Evolutionary conservation across 2,113 vertebrate genomes (phyloP), one percentile per base, ranked within the genome.

Genomic region (Mastomys natalensis): DNA sequence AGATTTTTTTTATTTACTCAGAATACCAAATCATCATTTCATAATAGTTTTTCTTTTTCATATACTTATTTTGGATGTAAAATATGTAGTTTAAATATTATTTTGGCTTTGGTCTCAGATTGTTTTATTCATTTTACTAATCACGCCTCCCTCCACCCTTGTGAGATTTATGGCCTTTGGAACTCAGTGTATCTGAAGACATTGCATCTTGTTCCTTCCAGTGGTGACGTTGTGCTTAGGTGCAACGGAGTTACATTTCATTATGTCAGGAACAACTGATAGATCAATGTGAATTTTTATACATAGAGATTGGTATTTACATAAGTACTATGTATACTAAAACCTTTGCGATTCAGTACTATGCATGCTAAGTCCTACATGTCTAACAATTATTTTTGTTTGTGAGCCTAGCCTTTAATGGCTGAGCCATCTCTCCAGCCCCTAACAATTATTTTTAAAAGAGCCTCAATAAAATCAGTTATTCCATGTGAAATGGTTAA

Each of bases 91-190:
- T 9, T 43, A 85, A 62, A 43, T 86, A 43, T 89, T 91, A 17
- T 40, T 96, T 89, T 90, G 74, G 19, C 4, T 78, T 60, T 62
- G 10, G 10, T 34, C 70, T 21, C 45, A 66, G 89, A 80, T 93
- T 89, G 26, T 37, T 81, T 94, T 62, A 89, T 91, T 82, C 15
- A 85, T 93, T 21, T 51, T 77, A 26, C 48, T 91, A 22, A 66
- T 91, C 15, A 68, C 1, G 16, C 55, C 13, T 58, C 37, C 37
- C 74, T 26, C 16, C 7, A n/a, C 21, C 5, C 8, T 1, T 16
- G 0, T 77, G 51, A 64, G 2, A 95, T 96, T 87, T 90, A 74
- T 6, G 40, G 34, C 31, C 48, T 90, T 93, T 72, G 13, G 53
- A 90, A 93, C 34, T 96, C 17, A 62, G 10, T 80, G 17, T 37